Base-by-base conservation (phyloP, 2,797 vertebrate species). In the Botia kubotai region DNA sequence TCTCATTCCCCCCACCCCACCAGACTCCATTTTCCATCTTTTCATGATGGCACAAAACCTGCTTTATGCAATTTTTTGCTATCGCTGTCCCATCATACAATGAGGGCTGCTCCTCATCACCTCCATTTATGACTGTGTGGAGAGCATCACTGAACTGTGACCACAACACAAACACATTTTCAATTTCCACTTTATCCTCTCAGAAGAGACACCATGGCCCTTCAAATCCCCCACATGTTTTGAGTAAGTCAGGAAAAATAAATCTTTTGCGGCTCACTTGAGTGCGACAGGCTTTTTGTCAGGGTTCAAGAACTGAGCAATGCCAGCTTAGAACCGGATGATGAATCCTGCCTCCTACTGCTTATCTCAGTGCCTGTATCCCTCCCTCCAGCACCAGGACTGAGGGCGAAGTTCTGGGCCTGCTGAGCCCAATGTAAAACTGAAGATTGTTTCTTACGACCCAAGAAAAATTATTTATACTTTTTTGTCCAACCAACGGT, bases 231-330 rank as follows among this genome's bases (percentile, higher is more conserved):
- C 79, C 69, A 66, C 69, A 55, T 83, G 80, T 73, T 82, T 77
- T 80, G 82, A 80, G 66, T 71, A 29, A 75, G 69, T 72, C 39
- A 43, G 63, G 84, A 63, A 79, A 77, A 82, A 79, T 82, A 79
- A 77, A 82, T 75, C 80, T 86, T 79, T 87, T 86, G 75, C 67
- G 80, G 69, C 66, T 80, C 70, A 87, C 72, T 86, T 87, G 67
- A 86, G 84, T 75, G 60, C 57, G 79, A 79, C 78, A 43, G 71
- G 17, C 48, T 78, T 85, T 85, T 84, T 79, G 63, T 81, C 60
- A 75, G 75, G 82, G 84, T 69, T 84, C 75, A 83, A 81, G 70
- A 80, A 83, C 72, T 58, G 63, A 79, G 72, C 52, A 60, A 52
- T 58, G 66, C 71, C 77, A 84, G 71, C 72, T 55, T 46, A 75